phyloP scores from a whole-genome alignment of 2,113 vertebrate species.

The Triplophysa dalaica region DNA sequence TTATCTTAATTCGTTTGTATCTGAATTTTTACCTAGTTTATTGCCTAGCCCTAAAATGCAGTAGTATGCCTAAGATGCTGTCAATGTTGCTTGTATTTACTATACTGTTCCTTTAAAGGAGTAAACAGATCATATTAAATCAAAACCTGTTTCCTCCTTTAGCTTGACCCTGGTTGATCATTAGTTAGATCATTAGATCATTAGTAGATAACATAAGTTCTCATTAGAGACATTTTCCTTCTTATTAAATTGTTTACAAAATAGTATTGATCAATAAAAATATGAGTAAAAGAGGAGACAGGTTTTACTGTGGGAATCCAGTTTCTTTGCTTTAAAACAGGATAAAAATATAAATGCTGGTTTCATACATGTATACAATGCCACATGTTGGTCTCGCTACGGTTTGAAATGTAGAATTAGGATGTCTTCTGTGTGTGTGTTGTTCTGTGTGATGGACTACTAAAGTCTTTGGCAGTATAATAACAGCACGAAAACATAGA shows the following conservation, averaged over 20 bases:
- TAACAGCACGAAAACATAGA: slow-evolving; percentile 32
- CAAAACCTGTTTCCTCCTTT: slow-evolving; percentile 15
- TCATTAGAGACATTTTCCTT: too few relatives aligned
- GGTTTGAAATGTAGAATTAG: slow-evolving; percentile 19
- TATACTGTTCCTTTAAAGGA: not conserved
- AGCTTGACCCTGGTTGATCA: not conserved
- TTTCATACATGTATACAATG: slow-evolving; percentile 21
- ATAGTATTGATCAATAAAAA: not conserved
- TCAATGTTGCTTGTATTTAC: not conserved
- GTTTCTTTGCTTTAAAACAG: not conserved
- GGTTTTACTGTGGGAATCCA: not conserved
- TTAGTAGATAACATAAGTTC: too few relatives aligned
- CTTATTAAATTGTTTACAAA: not conserved
- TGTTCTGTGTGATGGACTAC: slow-evolving; percentile 10
- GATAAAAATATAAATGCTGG: slow-evolving; percentile 33
- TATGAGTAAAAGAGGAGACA: not conserved
- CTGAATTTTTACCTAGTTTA: not conserved
- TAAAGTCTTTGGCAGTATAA: slow-evolving; percentile 37
- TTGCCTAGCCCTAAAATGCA: not conserved
- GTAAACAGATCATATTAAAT: not conserved
- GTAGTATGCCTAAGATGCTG: not conserved
- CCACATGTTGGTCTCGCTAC: not conserved
- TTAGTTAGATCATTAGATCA: too few relatives aligned
- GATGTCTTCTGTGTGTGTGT: slow-evolving; percentile 4
- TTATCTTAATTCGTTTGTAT: not conserved